These are phyloP conservation scores for Cosmopolites sordidus DNA, from an alignment of 2,888 invertebrate genomes.

Conservation along the genomic window DNA sequence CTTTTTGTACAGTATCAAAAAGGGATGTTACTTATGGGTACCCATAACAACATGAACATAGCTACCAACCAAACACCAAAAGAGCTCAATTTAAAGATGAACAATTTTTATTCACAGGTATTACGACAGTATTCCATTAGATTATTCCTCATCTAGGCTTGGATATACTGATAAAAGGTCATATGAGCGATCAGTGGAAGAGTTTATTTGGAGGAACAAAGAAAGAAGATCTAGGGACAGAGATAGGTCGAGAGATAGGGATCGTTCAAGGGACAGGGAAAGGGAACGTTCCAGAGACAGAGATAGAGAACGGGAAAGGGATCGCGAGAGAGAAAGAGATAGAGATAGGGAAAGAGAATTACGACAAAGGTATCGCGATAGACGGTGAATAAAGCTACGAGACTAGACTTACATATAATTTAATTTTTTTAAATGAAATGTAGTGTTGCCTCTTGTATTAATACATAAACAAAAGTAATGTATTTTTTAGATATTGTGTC, in stretches of 20 bases:
- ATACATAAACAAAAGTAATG: too few relatives aligned
- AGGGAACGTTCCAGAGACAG: constrained; percentile 47
- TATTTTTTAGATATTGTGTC: too few relatives aligned
- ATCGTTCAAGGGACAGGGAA: constrained; percentile 37
- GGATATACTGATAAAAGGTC: constrained; percentile 58
- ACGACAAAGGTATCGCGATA: constrained; percentile 47
- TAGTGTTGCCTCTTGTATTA: too few relatives aligned
- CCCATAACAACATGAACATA: too few relatives aligned
- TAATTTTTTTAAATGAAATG: too few relatives aligned
- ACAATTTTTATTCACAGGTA: constrained; percentile 56
- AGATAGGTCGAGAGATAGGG: constrained; percentile 14
- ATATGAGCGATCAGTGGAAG: constrained; percentile 85
- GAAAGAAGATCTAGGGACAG: constrained; percentile 16
- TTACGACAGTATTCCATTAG: constrained; percentile 74
- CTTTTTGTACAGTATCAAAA: too few relatives aligned
- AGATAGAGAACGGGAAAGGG: constrained; percentile 33
- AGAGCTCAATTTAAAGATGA: too few relatives aligned
- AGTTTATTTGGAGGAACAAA: constrained; percentile 78
- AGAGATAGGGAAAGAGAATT: constrained; percentile 43
- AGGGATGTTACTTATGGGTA: too few relatives aligned
- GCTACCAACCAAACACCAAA: too few relatives aligned
- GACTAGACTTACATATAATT: constrained; percentile 7
- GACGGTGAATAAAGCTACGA: constrained; percentile 7
- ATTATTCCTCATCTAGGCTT: constrained; percentile 61
- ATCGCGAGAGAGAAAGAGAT: constrained; percentile 28